Base-by-base conservation (phyloP, 2,888 invertebrate genomes). In the Odontomyia ornata region DNA sequence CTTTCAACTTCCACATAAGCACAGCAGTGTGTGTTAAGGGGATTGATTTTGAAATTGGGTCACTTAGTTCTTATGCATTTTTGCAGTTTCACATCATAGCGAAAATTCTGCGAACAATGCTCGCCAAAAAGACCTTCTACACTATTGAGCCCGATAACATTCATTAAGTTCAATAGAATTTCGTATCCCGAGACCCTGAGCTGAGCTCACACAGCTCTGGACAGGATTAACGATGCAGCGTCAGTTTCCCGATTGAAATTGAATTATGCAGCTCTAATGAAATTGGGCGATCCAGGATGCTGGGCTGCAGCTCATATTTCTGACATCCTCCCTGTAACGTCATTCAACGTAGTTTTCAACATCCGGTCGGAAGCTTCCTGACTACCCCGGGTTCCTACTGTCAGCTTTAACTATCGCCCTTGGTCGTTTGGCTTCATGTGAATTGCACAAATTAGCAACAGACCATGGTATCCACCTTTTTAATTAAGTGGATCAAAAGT, bases 181-280 rank as follows among this genome's bases (percentile, higher is more conserved):
- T 25, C 60, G 60, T 25, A 15, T 15, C 15, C 5, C 36, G 5
- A 25, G 25, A 46, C 25, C 4, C 30, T 23, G 9, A n/a, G 30
- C n/a, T 21, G 27, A 9, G 28, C 43, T 36, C 15, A 65, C 4
- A n/a, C 36, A 18, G 36, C 65, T 30, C 9, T 36, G 65, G 36
- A 65, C 65, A 18, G n/a, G 28, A 36, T 65, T 65, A 65, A 36
- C 30, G 36, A 1, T 47, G 27, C 27, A 52, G 15, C 21, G 60
- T 57, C 36, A 21, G 43, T 15, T 30, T 23, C 72, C 27, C 27
- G 57, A 73, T 60, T 43, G 73, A 60, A 73, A 73, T 73, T 73
- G 73, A 73, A 60, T 73, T 73, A 73, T 73, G 57, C 36, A 73
- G 18, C 60, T 73, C 73, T 73, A 73, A 57, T 73, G 71, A 73